Evolutionary conservation across 2,113 vertebrate genomes (phyloP).

Genomic region (Raja brachyura): DNA sequence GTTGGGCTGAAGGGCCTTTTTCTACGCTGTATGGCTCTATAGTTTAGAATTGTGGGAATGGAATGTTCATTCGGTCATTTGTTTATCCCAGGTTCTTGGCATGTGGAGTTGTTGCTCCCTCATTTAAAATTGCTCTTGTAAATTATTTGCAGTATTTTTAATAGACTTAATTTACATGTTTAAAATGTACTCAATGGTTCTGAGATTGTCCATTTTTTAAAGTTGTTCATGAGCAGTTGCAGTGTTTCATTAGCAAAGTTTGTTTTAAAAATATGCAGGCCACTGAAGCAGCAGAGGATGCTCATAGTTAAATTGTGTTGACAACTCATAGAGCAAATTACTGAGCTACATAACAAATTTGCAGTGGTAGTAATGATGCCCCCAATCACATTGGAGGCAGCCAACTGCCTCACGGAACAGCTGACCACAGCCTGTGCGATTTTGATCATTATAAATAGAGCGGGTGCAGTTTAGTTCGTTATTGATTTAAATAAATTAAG

Average conservation of each 20-base stretch:
- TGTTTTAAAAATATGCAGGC: background rate
- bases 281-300: background rate
- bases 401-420: too few relatives aligned
- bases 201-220: background rate
- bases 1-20: too few relatives aligned
- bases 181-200: background rate
- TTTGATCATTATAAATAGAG: background rate
- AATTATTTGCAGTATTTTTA: background rate
- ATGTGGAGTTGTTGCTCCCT: background rate
- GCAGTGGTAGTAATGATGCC: background rate
- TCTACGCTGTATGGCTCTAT: too few relatives aligned
- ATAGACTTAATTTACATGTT: background rate
- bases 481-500: background rate
- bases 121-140: background rate
- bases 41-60: background rate
- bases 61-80: background rate
- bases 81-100: background rate
- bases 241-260: background rate
- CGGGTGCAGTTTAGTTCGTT: background rate
- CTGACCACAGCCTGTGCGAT: too few relatives aligned
- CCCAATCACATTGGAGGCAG: too few relatives aligned
- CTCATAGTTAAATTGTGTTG: background rate
- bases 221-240: background rate
- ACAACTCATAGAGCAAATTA: background rate
- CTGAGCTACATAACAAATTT: background rate